phyloP scores from a whole-genome alignment of 1,140 invertebrate genomes.

The Micrasema minimum region DNA sequence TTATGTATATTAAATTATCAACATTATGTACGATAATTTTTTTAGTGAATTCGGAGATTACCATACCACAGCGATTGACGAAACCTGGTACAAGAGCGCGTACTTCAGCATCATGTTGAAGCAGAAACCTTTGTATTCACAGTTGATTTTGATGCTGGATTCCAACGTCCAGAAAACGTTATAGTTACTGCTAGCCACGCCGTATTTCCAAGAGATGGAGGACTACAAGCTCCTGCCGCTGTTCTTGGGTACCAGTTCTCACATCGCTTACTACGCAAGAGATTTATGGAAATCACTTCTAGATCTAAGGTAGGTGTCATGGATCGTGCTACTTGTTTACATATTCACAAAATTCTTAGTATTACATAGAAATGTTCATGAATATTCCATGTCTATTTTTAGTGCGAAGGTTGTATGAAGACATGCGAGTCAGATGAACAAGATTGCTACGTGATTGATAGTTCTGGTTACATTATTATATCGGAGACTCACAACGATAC shows the following conservation, averaged over 20 bases:
- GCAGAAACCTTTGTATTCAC: conserved; percentile 80
- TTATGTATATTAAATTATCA: too few species aligned
- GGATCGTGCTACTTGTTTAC: background rate
- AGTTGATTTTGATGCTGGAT: conserved; percentile 75
- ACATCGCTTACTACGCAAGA: conserved; percentile 72
- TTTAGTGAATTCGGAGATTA: conserved; percentile 80
- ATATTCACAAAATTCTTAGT: background rate
- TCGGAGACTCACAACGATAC: conserved; percentile 76
- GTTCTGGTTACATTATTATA: conserved; percentile 89
- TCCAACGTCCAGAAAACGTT: conserved; percentile 66
- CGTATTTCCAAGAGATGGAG: conserved; percentile 83
- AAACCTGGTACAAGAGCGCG: conserved; percentile 93
- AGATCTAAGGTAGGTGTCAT: background rate
- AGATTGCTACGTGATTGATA: conserved; percentile 89
- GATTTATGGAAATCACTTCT: conserved; percentile 78
- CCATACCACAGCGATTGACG: conserved; percentile 85
- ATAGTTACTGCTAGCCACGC: conserved; percentile 85
- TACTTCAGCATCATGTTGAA: conserved; percentile 84
- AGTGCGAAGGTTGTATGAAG: conserved; percentile 65
- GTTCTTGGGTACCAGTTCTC: conserved; percentile 89
- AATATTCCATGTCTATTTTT: conserved; percentile 28
- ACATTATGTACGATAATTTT: too few species aligned
- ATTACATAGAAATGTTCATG: background rate
- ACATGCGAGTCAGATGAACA: conserved; percentile 70
- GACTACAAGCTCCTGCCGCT: conserved; percentile 83